These are phyloP conservation scores for Spodoptera frugiperda DNA, from an alignment of 1,140 invertebrate species.

Conservation along the genomic window DNA sequence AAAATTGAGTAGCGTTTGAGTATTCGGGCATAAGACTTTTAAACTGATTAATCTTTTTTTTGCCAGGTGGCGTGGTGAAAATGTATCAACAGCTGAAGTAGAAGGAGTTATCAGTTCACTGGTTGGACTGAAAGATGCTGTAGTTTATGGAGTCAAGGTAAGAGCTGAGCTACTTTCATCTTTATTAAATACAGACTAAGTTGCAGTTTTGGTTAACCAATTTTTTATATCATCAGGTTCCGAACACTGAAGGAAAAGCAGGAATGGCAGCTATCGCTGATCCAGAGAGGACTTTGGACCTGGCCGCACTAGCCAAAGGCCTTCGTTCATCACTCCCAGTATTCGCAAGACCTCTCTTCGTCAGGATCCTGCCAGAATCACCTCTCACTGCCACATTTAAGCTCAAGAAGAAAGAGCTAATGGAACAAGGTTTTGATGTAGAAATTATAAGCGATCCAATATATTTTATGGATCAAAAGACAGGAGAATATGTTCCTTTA, in stretches of 20 bases:
- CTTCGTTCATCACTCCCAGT: slow-evolving; percentile 91
- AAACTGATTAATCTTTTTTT: not conserved
- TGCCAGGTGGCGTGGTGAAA: slow-evolving; percentile 96
- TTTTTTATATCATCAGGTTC: slow-evolving; percentile 86
- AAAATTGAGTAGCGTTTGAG: too few species aligned
- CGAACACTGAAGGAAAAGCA: slow-evolving; percentile 95
- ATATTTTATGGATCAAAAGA: slow-evolving; percentile 89
- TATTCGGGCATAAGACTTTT: not conserved
- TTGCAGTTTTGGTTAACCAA: slow-evolving; percentile 35
- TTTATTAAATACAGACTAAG: too few species aligned
- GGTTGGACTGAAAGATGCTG: slow-evolving; percentile 90
- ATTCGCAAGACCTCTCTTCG: slow-evolving; percentile 96
- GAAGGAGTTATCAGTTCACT: slow-evolving; percentile 96
- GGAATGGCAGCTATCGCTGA: slow-evolving; percentile 98
- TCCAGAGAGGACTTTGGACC: slow-evolving; percentile 89
- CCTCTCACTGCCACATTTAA: slow-evolving; percentile 97
- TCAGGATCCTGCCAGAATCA: slow-evolving; percentile 92
- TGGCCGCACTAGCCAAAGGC: slow-evolving; percentile 88
- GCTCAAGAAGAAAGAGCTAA: slow-evolving; percentile 94
- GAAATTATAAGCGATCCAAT: slow-evolving; percentile 89
- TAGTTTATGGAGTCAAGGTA: slow-evolving; percentile 96
- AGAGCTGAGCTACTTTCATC: slow-evolving; percentile 27
- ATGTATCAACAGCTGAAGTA: slow-evolving; percentile 98
- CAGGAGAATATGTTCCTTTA: slow-evolving; percentile 87
- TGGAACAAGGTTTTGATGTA: slow-evolving; percentile 92